phyloP scores from a whole-genome alignment of 1,140 invertebrate species.

The Brachystomella parvula region DNA sequence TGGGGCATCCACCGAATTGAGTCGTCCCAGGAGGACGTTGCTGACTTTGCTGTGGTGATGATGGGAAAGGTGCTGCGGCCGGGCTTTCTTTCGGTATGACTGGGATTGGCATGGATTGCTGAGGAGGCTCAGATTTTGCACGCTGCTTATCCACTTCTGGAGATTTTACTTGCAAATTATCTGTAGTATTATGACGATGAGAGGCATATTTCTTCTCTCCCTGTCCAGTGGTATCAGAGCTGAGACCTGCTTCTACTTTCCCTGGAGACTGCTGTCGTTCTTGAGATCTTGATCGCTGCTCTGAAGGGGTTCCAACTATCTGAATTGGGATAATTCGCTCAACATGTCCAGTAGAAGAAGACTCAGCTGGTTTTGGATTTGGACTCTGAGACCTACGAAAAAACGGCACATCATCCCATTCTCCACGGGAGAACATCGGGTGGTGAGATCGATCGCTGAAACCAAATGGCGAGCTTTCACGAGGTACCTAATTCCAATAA shows the following conservation, averaged over 20 bases:
- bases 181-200: background rate
- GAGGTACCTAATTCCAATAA: conserved; percentile 4
- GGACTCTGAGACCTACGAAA: background rate
- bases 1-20: background rate
- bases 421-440: background rate
- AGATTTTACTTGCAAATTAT: background rate
- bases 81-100: background rate
- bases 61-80: background rate
- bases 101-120: background rate
- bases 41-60: background rate
- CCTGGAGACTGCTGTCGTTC: background rate
- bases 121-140: background rate
- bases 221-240: too few species aligned
- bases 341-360: background rate
- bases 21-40: background rate
- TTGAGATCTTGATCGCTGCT: background rate
- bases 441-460: background rate
- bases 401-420: background rate
- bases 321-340: conserved; percentile 4
- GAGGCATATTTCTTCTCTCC: background rate
- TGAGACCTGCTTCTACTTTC: too few species aligned
- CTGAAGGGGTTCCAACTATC: background rate
- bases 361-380: background rate
- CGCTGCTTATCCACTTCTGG: background rate
- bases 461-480: background rate